Evolutionary conservation across 1,140 invertebrate genomes (phyloP).

Genomic region (Heliconius nattereri): DNA sequence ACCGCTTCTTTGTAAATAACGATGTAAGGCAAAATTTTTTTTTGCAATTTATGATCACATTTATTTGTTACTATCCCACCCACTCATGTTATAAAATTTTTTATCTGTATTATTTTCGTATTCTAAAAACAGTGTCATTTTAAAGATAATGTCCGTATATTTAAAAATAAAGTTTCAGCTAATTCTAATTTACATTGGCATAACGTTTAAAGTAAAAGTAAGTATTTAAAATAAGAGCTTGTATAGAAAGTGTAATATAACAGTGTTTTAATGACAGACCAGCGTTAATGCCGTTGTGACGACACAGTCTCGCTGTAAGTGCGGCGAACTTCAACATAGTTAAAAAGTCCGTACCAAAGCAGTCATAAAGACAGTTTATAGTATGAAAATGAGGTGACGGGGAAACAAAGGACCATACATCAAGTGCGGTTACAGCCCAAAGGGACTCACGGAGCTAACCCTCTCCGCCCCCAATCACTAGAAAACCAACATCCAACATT

Average conservation of each 20-base stretch:
- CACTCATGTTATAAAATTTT: no score
- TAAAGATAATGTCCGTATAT: no score
- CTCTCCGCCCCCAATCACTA: neutral
- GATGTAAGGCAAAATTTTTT: neutral
- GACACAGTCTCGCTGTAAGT: no score
- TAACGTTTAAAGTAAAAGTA: no score
- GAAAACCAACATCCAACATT: constrained; percentile 1
- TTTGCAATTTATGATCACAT: neutral
- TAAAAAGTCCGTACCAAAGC: neutral
- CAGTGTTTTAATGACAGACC: no score
- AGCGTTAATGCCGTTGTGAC: no score
- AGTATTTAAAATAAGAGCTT: no score
- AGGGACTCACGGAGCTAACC: neutral
- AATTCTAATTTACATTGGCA: no score
- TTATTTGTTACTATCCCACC: neutral
- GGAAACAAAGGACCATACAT: neutral
- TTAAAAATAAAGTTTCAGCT: no score
- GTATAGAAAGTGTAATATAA: no score
- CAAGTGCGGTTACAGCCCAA: constrained; percentile 5
- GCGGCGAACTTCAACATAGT: neutral
- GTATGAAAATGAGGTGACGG: neutral
- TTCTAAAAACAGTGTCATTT: no score
- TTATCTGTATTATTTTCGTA: no score
- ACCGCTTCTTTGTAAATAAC: neutral
- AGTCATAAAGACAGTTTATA: neutral